These are phyloP conservation scores for Lasioglossum lativentre DNA, from an alignment of 2,888 invertebrate species.

Conservation along the genomic window DNA sequence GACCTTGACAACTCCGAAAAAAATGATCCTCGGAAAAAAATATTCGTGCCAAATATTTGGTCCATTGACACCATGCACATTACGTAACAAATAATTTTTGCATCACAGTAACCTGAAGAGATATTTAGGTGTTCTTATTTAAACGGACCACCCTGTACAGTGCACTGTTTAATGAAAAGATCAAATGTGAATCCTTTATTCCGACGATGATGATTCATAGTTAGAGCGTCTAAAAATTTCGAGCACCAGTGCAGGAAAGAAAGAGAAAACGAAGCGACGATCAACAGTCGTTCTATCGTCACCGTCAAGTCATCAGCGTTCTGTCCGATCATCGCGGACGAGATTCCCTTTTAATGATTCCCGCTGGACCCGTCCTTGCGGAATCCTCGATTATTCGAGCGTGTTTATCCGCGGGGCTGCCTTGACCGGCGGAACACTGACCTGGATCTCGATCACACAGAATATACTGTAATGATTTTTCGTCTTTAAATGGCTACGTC, in stretches of 20 bases:
- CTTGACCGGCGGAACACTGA: constrained; percentile 22
- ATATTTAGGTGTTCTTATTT: too few species aligned
- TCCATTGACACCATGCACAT: too few species aligned
- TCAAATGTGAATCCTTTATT: neutral
- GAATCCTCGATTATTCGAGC: constrained; percentile 40
- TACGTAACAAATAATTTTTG: too few species aligned
- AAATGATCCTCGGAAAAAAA: too few species aligned
- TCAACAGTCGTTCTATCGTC: constrained; percentile 34
- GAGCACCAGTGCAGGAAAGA: neutral
- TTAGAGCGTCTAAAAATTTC: neutral
- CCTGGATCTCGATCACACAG: constrained; percentile 20
- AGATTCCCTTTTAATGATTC: constrained; percentile 10
- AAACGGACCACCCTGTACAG: too few species aligned
- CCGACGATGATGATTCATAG: neutral
- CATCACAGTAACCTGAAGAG: too few species aligned
- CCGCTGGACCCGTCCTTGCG: neutral
- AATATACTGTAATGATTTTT: neutral
- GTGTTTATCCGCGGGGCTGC: neutral
- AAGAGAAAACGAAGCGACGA: constrained; percentile 28
- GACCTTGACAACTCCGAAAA: too few species aligned
- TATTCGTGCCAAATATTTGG: too few species aligned
- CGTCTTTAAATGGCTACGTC: constrained; percentile 14
- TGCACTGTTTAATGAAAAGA: too few species aligned
- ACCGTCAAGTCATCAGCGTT: constrained; percentile 5
- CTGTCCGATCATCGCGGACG: neutral